Percentiles rank a stretch among this genome's conserved stretches.
Evolutionary conservation across 2,888 invertebrate genomes (phyloP).

Genomic region (Hirudinaria manillensis): DNA sequence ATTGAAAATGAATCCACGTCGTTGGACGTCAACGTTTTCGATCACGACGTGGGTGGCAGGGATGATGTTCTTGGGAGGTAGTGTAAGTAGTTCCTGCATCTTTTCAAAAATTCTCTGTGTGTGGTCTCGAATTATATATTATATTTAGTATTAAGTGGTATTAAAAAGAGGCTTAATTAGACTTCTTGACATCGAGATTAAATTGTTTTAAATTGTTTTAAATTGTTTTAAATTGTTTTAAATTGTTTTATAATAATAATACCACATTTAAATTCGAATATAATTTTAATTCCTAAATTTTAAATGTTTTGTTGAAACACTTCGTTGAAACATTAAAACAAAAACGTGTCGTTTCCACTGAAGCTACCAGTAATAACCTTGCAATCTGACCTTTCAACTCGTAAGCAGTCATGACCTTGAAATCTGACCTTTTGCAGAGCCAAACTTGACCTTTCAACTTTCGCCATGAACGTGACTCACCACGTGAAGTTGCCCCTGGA

Average conservation of each 20-base stretch:
- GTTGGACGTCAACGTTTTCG: conserved; percentile 85
- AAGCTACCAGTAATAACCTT: too few species aligned
- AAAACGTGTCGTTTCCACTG: too few species aligned
- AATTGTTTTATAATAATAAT: too few species aligned
- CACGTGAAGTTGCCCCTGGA: conserved; percentile 81
- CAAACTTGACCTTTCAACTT: conserved; percentile 72
- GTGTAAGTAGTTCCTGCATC: conserved; percentile 36
- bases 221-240: too few species aligned
- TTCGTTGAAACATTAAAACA: too few species aligned
- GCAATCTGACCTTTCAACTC: too few species aligned
- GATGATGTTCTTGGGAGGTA: conserved; percentile 81
- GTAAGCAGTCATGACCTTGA: too few species aligned
- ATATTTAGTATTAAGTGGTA: not conserved
- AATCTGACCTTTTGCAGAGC: too few species aligned
- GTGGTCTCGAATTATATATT: not conserved
- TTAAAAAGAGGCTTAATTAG: not conserved
- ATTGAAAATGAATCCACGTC: conserved; percentile 88
- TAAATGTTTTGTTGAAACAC: too few species aligned
- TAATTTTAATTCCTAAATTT: too few species aligned
- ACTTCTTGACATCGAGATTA: not conserved
- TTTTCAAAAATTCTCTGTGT: not conserved
- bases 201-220: too few species aligned
- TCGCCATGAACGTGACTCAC: conserved; percentile 85
- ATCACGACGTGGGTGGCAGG: conserved; percentile 74
- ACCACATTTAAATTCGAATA: too few species aligned